Evolutionary conservation across 2,113 vertebrate species (phyloP).

Genomic region (Micronycteris hirsuta): DNA sequence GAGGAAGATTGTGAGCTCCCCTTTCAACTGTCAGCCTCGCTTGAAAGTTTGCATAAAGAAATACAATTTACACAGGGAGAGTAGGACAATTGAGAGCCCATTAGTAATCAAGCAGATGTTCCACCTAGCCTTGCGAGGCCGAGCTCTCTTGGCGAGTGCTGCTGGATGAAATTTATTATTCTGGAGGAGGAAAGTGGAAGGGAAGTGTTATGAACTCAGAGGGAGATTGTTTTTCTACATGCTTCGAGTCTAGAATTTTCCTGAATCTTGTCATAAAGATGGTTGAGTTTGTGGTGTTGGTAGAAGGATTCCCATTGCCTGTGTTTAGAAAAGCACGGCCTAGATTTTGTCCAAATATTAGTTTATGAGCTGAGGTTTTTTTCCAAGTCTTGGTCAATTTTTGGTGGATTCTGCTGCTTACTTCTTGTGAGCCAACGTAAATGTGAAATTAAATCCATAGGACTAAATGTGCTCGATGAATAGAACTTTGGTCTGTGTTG

Average conservation of each 20-base stretch:
- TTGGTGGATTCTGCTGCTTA: conserved; percentile 32
- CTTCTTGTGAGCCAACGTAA: conserved; percentile 41
- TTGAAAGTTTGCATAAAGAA: conserved; percentile 1
- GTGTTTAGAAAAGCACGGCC: not conserved
- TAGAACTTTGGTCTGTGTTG: conserved; percentile 64
- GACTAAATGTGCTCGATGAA: conserved; percentile 37
- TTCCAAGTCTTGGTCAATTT: conserved; percentile 18
- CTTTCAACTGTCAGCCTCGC: not conserved
- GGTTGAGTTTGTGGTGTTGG: not conserved
- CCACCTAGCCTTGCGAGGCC: not conserved
- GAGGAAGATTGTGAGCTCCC: not conserved
- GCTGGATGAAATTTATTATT: not conserved
- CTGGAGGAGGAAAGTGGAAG: not conserved
- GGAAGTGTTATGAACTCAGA: not conserved
- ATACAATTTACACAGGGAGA: not conserved
- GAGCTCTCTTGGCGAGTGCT: not conserved
- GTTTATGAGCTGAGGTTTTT: not conserved
- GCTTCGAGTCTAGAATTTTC: not conserved
- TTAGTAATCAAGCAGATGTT: not conserved
- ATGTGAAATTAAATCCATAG: conserved; percentile 57
- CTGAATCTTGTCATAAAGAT: not conserved
- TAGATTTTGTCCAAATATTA: conserved; percentile 19
- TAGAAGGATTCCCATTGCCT: not conserved
- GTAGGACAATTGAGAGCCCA: not conserved
- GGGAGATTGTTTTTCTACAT: not conserved